These are phyloP conservation scores for Ophion obscuratus DNA, from an alignment of 2,888 invertebrate genomes.

Conservation along the genomic window DNA sequence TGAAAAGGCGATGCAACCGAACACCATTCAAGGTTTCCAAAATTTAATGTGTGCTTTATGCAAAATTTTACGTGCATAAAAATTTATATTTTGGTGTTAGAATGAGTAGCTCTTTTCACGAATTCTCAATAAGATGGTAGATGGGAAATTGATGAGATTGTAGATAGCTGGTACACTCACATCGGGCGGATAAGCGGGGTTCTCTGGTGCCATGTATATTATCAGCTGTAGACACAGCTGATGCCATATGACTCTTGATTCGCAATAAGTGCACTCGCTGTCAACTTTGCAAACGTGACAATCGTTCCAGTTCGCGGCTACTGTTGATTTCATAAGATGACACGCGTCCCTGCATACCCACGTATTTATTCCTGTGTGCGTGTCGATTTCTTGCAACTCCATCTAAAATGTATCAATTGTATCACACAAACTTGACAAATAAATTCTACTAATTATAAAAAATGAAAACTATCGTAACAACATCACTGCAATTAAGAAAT, in stretches of 20 bases:
- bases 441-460: conserved; percentile 17
- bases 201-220: conserved; percentile 91
- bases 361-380: conserved; percentile 91
- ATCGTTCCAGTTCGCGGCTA: conserved; percentile 89
- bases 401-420: conserved; percentile 84
- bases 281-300: conserved; percentile 86
- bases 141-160: not conserved
- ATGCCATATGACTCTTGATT: conserved; percentile 97
- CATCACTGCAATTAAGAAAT: not conserved
- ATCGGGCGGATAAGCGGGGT: conserved; percentile 90
- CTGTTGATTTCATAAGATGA: conserved; percentile 90
- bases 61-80: no score
- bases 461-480: not conserved
- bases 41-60: no score
- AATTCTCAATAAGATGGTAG: no score
- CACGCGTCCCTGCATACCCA: conserved; percentile 90
- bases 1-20: no score
- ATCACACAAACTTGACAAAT: no score
- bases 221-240: conserved; percentile 93
- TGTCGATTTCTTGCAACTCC: conserved; percentile 94
- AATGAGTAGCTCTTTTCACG: not conserved
- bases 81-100: no score
- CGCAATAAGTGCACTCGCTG: conserved; percentile 95
- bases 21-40: no score
- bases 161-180: conserved; percentile 85